Percentiles rank a stretch among this genome's conserved stretches.
Evolutionary conservation across 2,113 vertebrate species (phyloP).

Genomic region (Centropus unirufus): DNA sequence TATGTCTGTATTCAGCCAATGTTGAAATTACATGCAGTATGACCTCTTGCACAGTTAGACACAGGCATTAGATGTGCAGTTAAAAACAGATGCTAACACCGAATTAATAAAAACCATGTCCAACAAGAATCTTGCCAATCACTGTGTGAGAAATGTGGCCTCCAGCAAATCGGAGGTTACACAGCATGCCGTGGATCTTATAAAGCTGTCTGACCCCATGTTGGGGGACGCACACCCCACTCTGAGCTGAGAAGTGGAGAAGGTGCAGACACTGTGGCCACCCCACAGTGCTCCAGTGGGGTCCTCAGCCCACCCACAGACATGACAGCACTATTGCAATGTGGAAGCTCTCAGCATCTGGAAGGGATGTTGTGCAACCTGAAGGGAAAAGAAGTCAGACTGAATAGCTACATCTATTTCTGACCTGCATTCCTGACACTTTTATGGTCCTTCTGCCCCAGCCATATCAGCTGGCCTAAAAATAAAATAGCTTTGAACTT

Average conservation of each 20-base stretch:
- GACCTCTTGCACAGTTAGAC: background rate
- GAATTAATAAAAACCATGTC: conserved; percentile 24
- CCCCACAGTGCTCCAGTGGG: background rate
- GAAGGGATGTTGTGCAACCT: background rate
- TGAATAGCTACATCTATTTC: background rate
- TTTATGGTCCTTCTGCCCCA: fast-evolving
- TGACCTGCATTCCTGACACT: background rate
- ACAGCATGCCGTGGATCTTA: background rate
- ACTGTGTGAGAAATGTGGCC: background rate
- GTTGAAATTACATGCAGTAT: background rate
- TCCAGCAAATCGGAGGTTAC: conserved; percentile 17
- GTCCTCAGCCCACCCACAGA: background rate
- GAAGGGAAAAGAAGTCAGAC: background rate
- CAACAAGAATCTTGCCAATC: background rate
- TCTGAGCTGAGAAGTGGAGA: background rate
- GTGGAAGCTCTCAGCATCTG: background rate
- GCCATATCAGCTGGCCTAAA: background rate
- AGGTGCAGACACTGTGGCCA: background rate
- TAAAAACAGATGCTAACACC: conserved; percentile 16
- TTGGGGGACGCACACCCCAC: background rate
- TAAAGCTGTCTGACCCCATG: background rate
- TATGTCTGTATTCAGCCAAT: background rate
- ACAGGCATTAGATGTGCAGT: background rate
- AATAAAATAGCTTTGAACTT: background rate
- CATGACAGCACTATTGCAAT: background rate